Base-by-base conservation (phyloP, 2,113 vertebrate species). In the Talpa occidentalis region DNA sequence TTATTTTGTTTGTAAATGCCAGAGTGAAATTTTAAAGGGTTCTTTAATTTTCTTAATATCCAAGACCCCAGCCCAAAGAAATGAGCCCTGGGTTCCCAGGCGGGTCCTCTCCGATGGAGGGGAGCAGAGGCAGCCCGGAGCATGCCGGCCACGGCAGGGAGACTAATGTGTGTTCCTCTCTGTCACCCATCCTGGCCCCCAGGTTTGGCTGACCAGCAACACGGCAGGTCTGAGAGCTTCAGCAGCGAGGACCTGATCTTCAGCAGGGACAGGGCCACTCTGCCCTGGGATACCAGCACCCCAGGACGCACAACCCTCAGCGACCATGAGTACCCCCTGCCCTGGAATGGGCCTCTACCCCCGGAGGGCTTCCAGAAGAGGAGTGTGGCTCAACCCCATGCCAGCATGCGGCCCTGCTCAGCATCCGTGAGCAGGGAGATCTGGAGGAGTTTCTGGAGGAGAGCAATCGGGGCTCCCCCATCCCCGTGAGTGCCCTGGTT, bases 371-470 rank as follows among this genome's bases (percentile, higher is more conserved):
- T 96, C 6, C 98, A 98, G 54, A 99, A 98, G 97, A 98, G 97
- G 90, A 93, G 96, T 16, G 90, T 96, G 0, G 96, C 97, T 7
- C 98, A 98, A 64, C n/a, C 93, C 10, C 97, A 73, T 0, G 0
- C 4, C 8, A 93, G 85, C n/a, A 30, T 0, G 0, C 97, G 88
- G 81, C 94, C 86, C 95, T 95, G 97, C 6, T 94, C 99, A 0
- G 95, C 97, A 52, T 99, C 99, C 3, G 99, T 99, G 0, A 99
- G 99, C 84, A 99, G 99, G 17, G 99, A 99, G 97, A 99, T 99
- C 97, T 99, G 98, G 99, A 99, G 96, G 97, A 99, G 98, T 99
- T 99, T 96, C 97, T 99, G 44, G 98, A 99, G 62, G 99, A 99
- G 97, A 99, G 99, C 97, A 99, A 98, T 97, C 95, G 97, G 6